Base-by-base conservation (phyloP, 2,797 vertebrate genomes). In the Prionace glauca region DNA sequence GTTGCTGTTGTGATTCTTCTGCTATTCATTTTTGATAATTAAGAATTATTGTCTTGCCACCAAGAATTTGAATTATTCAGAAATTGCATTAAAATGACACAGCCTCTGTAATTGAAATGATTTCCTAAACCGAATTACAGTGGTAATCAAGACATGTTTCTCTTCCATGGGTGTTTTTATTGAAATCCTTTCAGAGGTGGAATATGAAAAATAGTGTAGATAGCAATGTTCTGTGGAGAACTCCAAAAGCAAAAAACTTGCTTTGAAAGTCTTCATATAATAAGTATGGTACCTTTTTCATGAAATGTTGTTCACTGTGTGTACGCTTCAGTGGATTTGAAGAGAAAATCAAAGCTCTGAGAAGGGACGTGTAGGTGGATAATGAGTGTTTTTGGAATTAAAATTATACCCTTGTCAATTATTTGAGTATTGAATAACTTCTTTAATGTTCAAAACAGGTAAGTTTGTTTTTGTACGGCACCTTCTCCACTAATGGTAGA, bases 401-500 rank as follows among this genome's bases (percentile, higher is more conserved):
- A 45, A 81, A 84, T 84, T 84, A 84, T 84, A 84, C 81, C 81
- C 36, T 84, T 22, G 81, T 84, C 45, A 84, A 45, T 84, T 84
- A 77, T 45, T 84, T 0, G 8, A 22, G 36, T 45, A 22, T 45
- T 9, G 41, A 84, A 45, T 20, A 84, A 45, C 18, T 36, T 45
- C 36, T 18, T 4, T 84, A 84, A 45, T 20, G 22, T 84, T 24
- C 16, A 22, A 84, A 84, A 10, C 36, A 45, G 36, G 1, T 18
- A 84, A 81, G 79, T 4, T 81, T 10, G 22, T 8, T 84, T 84
- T 45, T 22, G 20, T 84, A 84, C 18, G 7, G 7, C 20, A 45
- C 36, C 36, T 9, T 24, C 81, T 84, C 36, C 36, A 36, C 41
- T 45, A 45, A 45, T 45, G 18, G 7, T 84, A 84, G 5, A 22